Evolutionary conservation across 2,113 vertebrate genomes (phyloP).

Genomic region (Lepus europaeus): DNA sequence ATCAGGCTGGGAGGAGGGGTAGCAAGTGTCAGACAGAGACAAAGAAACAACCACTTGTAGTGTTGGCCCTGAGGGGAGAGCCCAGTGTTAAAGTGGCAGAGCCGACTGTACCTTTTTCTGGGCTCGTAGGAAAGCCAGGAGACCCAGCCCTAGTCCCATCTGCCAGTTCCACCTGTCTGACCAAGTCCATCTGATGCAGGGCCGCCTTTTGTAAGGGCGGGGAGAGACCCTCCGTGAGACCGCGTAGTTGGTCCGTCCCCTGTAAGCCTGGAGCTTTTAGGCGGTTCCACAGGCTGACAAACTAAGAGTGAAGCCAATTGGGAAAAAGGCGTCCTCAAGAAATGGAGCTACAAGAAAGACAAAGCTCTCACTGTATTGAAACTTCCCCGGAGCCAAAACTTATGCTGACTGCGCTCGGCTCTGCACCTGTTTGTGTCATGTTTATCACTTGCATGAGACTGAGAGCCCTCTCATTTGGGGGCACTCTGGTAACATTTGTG

Average conservation of each 20-base stretch:
- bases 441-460: background rate
- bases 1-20: background rate
- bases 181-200: rapidly evolving
- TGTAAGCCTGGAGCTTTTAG: background rate
- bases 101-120: background rate
- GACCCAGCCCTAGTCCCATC: background rate
- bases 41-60: background rate
- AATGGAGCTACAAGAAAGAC: background rate
- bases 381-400: background rate
- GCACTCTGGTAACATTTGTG: background rate
- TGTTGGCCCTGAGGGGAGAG: background rate
- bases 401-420: rapidly evolving
- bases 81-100: background rate
- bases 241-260: background rate
- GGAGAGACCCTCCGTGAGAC: background rate
- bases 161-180: background rate
- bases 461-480: rapidly evolving
- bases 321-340: background rate
- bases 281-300: background rate
- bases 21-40: background rate
- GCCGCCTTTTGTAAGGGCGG: background rate
- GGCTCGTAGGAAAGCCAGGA: background rate
- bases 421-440: rapidly evolving
- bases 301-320: background rate
- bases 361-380: no score